Percentiles rank a stretch among this genome's conserved stretches.
Evolutionary conservation across 2,888 invertebrate species (phyloP).

Genomic region (Drosophila algonquin): DNA sequence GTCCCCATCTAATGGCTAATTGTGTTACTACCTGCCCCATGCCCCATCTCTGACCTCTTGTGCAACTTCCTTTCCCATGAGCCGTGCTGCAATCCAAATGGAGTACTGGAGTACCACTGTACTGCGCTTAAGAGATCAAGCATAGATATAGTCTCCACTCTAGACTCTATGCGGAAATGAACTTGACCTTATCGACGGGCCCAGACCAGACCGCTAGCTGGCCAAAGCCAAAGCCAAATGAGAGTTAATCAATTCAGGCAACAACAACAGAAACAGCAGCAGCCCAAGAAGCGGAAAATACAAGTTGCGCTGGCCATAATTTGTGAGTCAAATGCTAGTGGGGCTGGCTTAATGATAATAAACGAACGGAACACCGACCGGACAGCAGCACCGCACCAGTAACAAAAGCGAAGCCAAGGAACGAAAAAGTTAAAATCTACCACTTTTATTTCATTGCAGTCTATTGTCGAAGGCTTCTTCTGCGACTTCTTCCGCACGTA

Average conservation of each 20-base stretch:
- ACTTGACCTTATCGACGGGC: slow-evolving; percentile 72
- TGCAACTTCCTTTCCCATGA: slow-evolving; percentile 64
- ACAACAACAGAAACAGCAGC: slow-evolving; percentile 4
- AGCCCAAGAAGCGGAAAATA: slow-evolving; percentile 24
- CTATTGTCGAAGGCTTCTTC: neutral
- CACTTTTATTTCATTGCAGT: slow-evolving; percentile 25
- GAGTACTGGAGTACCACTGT: neutral
- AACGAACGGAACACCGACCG: slow-evolving; percentile 58
- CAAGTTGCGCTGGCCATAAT: slow-evolving; percentile 47
- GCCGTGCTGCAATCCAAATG: slow-evolving; percentile 20
- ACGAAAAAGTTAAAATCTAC: slow-evolving; percentile 34
- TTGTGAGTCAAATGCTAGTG: slow-evolving; percentile 61
- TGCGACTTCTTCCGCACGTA: slow-evolving; percentile 54
- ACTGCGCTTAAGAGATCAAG: neutral
- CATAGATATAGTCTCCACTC: slow-evolving; percentile 8
- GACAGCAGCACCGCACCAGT: slow-evolving; percentile 24
- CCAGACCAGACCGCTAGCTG: slow-evolving; percentile 36
- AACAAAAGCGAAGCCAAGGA: slow-evolving; percentile 36
- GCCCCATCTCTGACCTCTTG: slow-evolving; percentile 51
- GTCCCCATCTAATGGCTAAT: slow-evolving; percentile 53
- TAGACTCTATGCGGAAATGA: slow-evolving; percentile 65
- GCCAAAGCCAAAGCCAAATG: slow-evolving; percentile 55
- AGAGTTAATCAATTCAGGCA: slow-evolving; percentile 65
- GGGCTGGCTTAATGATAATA: slow-evolving; percentile 54
- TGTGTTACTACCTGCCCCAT: slow-evolving; percentile 46